Evolutionary conservation across 2,113 vertebrate species (phyloP).

Genomic region (Bettongia penicillata): DNA sequence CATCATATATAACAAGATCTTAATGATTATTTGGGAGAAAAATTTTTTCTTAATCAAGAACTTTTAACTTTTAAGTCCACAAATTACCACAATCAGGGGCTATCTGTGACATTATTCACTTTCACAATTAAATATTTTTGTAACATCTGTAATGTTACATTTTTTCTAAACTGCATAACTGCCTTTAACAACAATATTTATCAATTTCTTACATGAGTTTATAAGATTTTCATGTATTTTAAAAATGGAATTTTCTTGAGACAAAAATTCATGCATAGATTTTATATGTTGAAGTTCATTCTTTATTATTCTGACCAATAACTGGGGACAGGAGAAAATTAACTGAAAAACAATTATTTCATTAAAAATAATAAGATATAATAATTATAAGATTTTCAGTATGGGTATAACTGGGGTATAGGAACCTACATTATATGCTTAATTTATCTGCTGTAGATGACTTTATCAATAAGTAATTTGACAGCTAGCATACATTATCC

Average conservation of each 20-base stretch:
- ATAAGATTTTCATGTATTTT: constrained; percentile 32
- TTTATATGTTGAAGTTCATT: constrained; percentile 34
- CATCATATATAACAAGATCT: constrained; percentile 5
- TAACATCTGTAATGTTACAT: neutral
- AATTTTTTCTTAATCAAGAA: constrained; percentile 13
- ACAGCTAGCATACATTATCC: constrained; percentile 52
- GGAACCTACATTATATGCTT: constrained; percentile 43
- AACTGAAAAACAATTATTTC: constrained; percentile 29
- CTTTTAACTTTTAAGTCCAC: constrained; percentile 48
- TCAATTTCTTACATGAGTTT: constrained; percentile 19
- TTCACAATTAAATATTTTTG: neutral
- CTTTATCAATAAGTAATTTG: constrained; percentile 61
- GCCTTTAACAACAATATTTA: neutral
- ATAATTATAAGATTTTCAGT: constrained; percentile 30
- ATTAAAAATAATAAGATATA: constrained; percentile 52
- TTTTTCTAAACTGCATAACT: constrained; percentile 7
- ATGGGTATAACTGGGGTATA: neutral
- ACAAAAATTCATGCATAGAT: constrained; percentile 46
- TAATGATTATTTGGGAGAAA: neutral
- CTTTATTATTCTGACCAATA: constrained; percentile 23
- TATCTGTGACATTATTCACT: neutral
- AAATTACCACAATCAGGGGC: constrained; percentile 11
- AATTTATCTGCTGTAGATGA: constrained; percentile 42
- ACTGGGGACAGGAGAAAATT: constrained; percentile 38
- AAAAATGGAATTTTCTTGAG: constrained; percentile 44